Conservation (phyloP, 2,797 vertebrate species). For the Amblyopsis hoosieri region DNA sequence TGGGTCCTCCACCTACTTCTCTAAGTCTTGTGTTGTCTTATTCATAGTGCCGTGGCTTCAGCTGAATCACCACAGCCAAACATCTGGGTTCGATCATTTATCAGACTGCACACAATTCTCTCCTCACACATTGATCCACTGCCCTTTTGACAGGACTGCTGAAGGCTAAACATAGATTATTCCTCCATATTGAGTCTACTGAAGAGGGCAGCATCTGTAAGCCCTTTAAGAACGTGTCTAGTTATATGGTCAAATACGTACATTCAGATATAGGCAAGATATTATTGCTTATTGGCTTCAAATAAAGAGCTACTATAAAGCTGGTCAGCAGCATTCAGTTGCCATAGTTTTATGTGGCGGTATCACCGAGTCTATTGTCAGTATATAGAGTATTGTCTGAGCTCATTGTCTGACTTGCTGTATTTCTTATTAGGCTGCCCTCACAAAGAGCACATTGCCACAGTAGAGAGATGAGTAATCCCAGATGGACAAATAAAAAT, state of each 20-base stretch:
- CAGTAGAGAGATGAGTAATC: slow-evolving; percentile 29
- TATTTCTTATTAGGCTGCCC: slow-evolving; percentile 14
- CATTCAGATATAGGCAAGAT: no score
- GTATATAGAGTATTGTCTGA: no score
- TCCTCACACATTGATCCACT: slow-evolving; percentile 11
- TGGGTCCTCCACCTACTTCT: neutral
- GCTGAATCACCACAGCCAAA: neutral
- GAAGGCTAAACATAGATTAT: slow-evolving; percentile 5
- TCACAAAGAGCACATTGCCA: slow-evolving; percentile 22
- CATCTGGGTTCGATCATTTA: slow-evolving; percentile 23
- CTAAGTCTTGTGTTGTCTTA: neutral
- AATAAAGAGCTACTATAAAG: no score
- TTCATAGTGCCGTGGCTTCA: neutral
- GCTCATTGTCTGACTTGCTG: neutral
- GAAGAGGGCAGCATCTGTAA: slow-evolving; percentile 5
- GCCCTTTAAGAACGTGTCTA: no score
- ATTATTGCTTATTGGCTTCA: no score
- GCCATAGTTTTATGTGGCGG: no score
- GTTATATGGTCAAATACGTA: no score
- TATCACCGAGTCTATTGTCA: no score
- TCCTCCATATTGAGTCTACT: slow-evolving; percentile 9
- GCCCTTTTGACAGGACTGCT: slow-evolving; percentile 16
- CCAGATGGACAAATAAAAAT: slow-evolving; percentile 28
- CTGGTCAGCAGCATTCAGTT: no score
- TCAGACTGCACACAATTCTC: slow-evolving; percentile 12